phyloP scores from a whole-genome alignment of 2,888 invertebrate genomes.

The Macrophya annulata region DNA sequence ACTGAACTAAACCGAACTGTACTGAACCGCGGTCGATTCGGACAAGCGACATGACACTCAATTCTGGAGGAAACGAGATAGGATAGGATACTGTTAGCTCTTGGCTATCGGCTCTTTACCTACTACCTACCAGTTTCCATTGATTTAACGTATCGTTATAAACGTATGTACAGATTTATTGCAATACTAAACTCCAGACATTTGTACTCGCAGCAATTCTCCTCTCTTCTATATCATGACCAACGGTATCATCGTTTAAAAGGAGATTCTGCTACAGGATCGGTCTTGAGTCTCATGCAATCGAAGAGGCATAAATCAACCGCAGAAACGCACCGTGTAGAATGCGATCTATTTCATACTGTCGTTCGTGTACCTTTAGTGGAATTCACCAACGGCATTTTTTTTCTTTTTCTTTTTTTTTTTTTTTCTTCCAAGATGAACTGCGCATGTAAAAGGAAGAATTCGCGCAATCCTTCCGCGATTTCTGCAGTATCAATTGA shows the following conservation, averaged over 20 bases:
- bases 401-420: neutral
- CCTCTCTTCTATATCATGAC: slow-evolving; percentile 1
- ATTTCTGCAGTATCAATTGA: neutral
- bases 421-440: too few relatives aligned
- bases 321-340: slow-evolving; percentile 42
- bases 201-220: slow-evolving; percentile 24
- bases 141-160: neutral
- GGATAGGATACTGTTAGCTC: neutral
- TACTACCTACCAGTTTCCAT: slow-evolving; percentile 3
- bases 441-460: neutral
- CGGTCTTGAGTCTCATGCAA: slow-evolving; percentile 19
- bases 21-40: neutral
- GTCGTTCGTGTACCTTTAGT: slow-evolving; percentile 9
- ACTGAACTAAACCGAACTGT: neutral
- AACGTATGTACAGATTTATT: slow-evolving; percentile 32
- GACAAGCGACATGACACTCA: slow-evolving; percentile 1
- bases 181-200: slow-evolving; percentile 13
- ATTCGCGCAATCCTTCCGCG: neutral
- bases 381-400: neutral
- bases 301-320: slow-evolving; percentile 36
- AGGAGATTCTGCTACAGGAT: neutral
- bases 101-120: slow-evolving; percentile 6
- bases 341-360: slow-evolving; percentile 48
- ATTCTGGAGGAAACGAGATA: neutral
- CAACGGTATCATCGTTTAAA: slow-evolving; percentile 18